Evolutionary conservation across 2,888 invertebrate genomes (phyloP).

Genomic region (Octonoba sinensis): DNA sequence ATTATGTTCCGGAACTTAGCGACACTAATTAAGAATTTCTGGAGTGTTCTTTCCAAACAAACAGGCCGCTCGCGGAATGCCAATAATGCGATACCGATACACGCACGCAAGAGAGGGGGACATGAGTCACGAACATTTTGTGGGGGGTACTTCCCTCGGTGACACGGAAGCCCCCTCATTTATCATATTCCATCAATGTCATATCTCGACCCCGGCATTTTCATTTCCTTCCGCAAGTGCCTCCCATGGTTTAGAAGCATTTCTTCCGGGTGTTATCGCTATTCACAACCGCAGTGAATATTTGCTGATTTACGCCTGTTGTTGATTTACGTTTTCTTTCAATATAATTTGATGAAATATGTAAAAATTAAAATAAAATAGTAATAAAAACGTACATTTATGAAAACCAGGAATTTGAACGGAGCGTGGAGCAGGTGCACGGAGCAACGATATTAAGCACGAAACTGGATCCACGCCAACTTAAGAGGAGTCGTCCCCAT

Average conservation of each 20-base stretch:
- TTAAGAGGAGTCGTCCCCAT: too few relatives aligned
- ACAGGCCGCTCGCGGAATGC: not conserved
- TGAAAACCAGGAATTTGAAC: too few relatives aligned
- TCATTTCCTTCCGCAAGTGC: not conserved
- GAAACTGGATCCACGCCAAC: too few relatives aligned
- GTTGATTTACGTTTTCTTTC: too few relatives aligned
- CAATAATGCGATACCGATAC: not conserved
- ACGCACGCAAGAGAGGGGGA: not conserved
- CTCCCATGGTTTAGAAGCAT: not conserved
- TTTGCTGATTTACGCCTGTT: too few relatives aligned
- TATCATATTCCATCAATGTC: slow-evolving; percentile 7
- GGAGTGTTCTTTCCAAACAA: slow-evolving; percentile 3
- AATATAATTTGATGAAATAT: too few relatives aligned
- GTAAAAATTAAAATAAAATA: too few relatives aligned
- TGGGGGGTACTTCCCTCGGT: not conserved
- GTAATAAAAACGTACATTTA: too few relatives aligned
- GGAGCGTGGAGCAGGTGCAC: too few relatives aligned
- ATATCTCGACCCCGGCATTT: slow-evolving; percentile 1
- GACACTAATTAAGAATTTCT: slow-evolving; percentile 5
- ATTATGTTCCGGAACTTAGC: not conserved
- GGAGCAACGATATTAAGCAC: too few relatives aligned
- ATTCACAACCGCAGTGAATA: not conserved
- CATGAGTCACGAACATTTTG: slow-evolving; percentile 8
- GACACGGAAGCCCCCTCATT: slow-evolving; percentile 4
- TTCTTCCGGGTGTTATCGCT: not conserved